A percentile compares a stretch with the other conserved stretches of the same genome.
Conservation (phyloP, 2,797 vertebrate species). For the Falco novaeseelandiae region DNA sequence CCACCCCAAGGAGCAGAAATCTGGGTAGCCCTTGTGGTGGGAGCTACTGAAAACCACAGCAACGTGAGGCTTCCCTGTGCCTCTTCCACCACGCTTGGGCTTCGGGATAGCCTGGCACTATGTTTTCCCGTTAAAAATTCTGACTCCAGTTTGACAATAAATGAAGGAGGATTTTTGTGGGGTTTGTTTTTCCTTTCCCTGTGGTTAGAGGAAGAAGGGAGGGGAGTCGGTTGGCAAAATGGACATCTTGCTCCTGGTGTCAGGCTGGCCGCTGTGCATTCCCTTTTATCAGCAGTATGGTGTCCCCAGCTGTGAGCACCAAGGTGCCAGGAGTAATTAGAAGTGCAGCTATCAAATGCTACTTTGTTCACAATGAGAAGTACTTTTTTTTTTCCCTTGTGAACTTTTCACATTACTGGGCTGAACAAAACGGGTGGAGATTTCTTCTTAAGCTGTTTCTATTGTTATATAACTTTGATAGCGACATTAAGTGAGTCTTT, state of each 20-base stretch:
- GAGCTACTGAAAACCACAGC: background rate
- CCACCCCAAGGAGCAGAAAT: background rate
- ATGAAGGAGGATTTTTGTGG: background rate
- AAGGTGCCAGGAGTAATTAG: conserved; percentile 25
- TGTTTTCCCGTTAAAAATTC: background rate
- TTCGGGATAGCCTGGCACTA: background rate
- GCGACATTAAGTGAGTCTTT: conserved; percentile 47
- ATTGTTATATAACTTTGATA: conserved; percentile 67
- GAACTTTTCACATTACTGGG: conserved; percentile 56
- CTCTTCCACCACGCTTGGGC: accelerated
- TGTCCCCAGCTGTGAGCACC: background rate
- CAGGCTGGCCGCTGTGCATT: background rate
- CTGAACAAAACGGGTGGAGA: conserved; percentile 45
- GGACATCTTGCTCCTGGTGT: background rate
- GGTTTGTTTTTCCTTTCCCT: background rate
- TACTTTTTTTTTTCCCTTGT: background rate
- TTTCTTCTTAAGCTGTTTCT: conserved; percentile 37
- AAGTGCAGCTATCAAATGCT: background rate
- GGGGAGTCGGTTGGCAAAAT: background rate
- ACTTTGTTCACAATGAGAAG: conserved; percentile 34
- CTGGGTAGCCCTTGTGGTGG: background rate
- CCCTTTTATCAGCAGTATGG: conserved; percentile 5
- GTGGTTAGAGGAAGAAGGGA: background rate
- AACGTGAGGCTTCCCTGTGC: accelerated
- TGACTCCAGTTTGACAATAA: background rate